Evolutionary conservation across 2,113 vertebrate genomes (phyloP).

Genomic region (Beaufortia kweichowensis): DNA sequence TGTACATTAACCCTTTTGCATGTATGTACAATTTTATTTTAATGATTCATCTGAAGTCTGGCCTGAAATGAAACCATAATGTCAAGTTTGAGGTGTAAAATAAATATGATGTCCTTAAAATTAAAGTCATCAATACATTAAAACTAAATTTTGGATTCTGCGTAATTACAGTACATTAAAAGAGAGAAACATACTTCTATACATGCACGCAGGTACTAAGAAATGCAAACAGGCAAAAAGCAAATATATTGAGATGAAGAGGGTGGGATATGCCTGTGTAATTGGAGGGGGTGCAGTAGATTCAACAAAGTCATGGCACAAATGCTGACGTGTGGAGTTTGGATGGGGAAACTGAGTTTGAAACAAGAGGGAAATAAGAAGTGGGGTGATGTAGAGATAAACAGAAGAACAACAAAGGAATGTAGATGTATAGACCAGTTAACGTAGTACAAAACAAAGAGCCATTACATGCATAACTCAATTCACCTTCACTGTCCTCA

Average conservation of each 20-base stretch:
- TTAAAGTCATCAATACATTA: too few species aligned
- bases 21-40: too few species aligned
- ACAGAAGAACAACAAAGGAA: slow-evolving; percentile 54
- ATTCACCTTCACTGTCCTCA: slow-evolving; percentile 49
- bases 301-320: slow-evolving; percentile 54
- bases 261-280: slow-evolving; percentile 62
- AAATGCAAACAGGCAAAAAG: slow-evolving; percentile 41
- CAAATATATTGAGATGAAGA: slow-evolving; percentile 50
- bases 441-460: slow-evolving; percentile 58
- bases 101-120: too few species aligned
- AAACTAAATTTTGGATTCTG: too few species aligned
- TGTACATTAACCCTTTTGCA: too few species aligned
- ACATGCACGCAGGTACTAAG: slow-evolving; percentile 32
- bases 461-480: slow-evolving; percentile 44
- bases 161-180: too few species aligned
- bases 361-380: slow-evolving; percentile 69
- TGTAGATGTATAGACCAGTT: slow-evolving; percentile 53
- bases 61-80: too few species aligned
- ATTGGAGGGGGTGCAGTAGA: slow-evolving; percentile 64
- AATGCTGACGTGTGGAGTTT: slow-evolving; percentile 71
- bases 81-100: too few species aligned
- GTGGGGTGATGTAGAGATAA: slow-evolving; percentile 44
- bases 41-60: too few species aligned
- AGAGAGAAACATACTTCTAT: neutral
- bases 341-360: slow-evolving; percentile 63